Conservation (phyloP, 2,797 vertebrate species). For the Sebastes nivosus region DNA sequence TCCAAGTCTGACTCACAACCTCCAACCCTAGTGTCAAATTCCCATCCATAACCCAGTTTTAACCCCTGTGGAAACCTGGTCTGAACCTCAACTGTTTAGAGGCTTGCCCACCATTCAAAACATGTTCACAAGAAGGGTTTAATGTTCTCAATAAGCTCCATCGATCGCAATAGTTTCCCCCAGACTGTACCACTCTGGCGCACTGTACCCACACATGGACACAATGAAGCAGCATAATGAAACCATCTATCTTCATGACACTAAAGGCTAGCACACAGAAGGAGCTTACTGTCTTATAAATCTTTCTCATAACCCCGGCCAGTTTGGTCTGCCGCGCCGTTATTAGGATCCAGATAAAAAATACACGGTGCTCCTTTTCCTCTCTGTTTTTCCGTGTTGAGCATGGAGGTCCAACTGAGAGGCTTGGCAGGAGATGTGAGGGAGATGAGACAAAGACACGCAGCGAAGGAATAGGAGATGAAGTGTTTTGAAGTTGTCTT, state of each 20-base stretch:
- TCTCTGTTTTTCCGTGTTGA: slow-evolving; percentile 32
- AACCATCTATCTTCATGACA: slow-evolving; percentile 72
- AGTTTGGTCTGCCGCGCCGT: slow-evolving; percentile 20
- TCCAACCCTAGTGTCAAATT: slow-evolving; percentile 7
- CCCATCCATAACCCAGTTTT: not conserved
- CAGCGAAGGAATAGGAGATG: slow-evolving; percentile 30
- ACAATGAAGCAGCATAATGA: slow-evolving; percentile 65
- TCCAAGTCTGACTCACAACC: slow-evolving; percentile 6
- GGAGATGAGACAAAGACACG: slow-evolving; percentile 59
- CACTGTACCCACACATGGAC: slow-evolving; percentile 58
- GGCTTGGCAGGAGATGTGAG: slow-evolving; percentile 63
- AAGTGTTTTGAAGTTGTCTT: slow-evolving; percentile 52
- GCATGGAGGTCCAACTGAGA: slow-evolving; percentile 42
- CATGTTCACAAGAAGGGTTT: slow-evolving; percentile 36
- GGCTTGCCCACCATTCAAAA: slow-evolving; percentile 18
- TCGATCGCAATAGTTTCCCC: slow-evolving; percentile 17
- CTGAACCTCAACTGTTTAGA: slow-evolving; percentile 6
- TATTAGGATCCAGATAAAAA: slow-evolving; percentile 33
- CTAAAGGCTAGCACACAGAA: slow-evolving; percentile 62
- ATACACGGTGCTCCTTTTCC: not conserved
- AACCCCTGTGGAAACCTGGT: slow-evolving; percentile 10
- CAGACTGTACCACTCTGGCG: slow-evolving; percentile 25
- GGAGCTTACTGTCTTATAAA: slow-evolving; percentile 66
- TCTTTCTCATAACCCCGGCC: slow-evolving; percentile 51
- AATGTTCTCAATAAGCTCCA: slow-evolving; percentile 34